A percentile compares a stretch with the other conserved stretches of the same genome.
phyloP scores from a whole-genome alignment of 2,113 vertebrate genomes.

The Aphelocoma coerulescens region DNA sequence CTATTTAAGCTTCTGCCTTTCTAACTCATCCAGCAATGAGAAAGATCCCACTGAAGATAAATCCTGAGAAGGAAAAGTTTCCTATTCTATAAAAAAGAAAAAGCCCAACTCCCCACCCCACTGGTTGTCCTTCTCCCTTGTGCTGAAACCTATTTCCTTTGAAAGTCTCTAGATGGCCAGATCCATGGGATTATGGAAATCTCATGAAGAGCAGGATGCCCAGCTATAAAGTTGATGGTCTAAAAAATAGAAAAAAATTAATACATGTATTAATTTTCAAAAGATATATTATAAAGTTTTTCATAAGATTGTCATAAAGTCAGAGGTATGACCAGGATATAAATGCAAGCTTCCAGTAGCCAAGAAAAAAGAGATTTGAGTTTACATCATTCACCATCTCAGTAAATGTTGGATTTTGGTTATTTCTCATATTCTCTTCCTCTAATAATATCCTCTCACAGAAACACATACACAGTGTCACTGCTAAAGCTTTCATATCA shows the following conservation, averaged over 20 bases:
- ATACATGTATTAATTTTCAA: neutral
- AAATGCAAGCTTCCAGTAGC: neutral
- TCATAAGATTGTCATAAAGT: neutral
- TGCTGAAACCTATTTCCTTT: neutral
- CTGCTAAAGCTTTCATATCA: neutral
- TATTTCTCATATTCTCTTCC: neutral
- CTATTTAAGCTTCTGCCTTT: neutral
- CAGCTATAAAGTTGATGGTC: neutral
- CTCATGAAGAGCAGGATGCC: neutral
- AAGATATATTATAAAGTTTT: neutral
- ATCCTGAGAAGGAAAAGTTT: neutral
- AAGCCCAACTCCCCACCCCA: neutral
- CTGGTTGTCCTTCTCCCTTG: neutral
- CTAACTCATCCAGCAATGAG: neutral
- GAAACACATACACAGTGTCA: neutral
- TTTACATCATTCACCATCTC: neutral
- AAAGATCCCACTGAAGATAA: neutral
- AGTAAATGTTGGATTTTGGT: neutral
- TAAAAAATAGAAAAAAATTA: neutral
- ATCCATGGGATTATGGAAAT: neutral
- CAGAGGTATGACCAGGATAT: neutral
- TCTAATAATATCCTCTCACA: neutral
- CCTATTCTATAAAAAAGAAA: neutral
- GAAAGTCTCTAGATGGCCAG: neutral
- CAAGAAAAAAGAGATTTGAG: neutral